Percentiles rank a stretch among this genome's conserved stretches.
Conservation (phyloP, 2,888 invertebrate genomes). For the Dorcus parallelipipedus region DNA sequence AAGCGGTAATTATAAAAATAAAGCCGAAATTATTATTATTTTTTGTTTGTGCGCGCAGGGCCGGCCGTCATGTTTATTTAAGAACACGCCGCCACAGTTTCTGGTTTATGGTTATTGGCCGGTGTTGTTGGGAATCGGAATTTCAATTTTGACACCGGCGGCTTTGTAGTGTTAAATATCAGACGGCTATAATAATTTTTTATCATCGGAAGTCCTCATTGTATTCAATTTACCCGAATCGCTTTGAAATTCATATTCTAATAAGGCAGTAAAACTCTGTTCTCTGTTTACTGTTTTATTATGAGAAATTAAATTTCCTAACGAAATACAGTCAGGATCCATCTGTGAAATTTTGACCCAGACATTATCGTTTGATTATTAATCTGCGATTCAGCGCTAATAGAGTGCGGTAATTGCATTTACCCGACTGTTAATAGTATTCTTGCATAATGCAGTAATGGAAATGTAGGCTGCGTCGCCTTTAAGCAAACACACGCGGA, state of each 20-base stretch:
- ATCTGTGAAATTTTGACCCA: too few species aligned
- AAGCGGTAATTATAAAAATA: conserved; percentile 38
- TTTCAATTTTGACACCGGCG: conserved; percentile 26
- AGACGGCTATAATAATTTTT: neutral
- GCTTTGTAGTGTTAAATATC: conserved; percentile 10
- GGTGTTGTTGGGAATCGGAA: conserved; percentile 16
- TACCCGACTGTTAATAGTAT: neutral
- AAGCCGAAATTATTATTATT: conserved; percentile 27
- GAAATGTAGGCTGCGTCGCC: neutral
- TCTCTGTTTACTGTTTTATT: too few species aligned
- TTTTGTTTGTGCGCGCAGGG: conserved; percentile 25
- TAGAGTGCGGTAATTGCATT: conserved; percentile 3
- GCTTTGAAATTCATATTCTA: too few species aligned
- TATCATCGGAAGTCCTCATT: conserved; percentile 13
- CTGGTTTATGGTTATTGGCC: conserved; percentile 28
- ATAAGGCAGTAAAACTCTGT: too few species aligned
- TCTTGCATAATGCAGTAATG: neutral
- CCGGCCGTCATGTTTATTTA: conserved; percentile 30
- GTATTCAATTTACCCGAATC: conserved; percentile 8
- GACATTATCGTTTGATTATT: too few species aligned
- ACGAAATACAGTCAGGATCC: too few species aligned
- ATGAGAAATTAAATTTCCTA: too few species aligned
- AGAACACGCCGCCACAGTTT: conserved; percentile 28
- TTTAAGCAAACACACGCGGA: neutral
- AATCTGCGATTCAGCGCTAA: too few species aligned